These are phyloP conservation scores for Vulpes ferrilata DNA, from an alignment of 2,113 vertebrate species.

Conservation along the genomic window DNA sequence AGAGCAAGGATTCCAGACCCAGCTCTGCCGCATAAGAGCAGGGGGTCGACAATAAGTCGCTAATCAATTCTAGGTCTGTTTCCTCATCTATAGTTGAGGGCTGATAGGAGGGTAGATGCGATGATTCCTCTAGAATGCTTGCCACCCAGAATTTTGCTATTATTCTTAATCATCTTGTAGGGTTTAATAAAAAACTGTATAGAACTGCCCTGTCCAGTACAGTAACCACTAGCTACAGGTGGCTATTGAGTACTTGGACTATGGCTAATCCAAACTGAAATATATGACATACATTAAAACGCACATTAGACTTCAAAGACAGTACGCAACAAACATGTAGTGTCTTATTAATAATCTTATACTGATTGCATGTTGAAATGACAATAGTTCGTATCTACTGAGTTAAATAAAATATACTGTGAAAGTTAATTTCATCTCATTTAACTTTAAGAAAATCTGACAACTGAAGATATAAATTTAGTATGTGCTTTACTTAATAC, in stretches of 20 bases:
- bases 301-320: neutral
- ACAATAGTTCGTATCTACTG: neutral
- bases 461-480: neutral
- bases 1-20: neutral
- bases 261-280: neutral
- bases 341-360: neutral
- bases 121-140: neutral
- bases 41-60: neutral
- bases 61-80: neutral
- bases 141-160: neutral
- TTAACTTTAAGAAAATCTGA: neutral
- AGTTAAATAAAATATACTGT: conserved; percentile 5
- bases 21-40: neutral
- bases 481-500: neutral
- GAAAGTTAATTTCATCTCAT: conserved; percentile 40
- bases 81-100: neutral
- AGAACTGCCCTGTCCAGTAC: neutral
- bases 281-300: neutral
- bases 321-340: neutral
- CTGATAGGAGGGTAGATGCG: neutral
- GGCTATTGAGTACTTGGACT: neutral
- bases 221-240: neutral
- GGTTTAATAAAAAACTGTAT: neutral
- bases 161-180: neutral
- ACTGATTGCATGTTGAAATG: neutral